phyloP scores from a whole-genome alignment of 1,140 invertebrate genomes.

The Eumaeus atala region DNA sequence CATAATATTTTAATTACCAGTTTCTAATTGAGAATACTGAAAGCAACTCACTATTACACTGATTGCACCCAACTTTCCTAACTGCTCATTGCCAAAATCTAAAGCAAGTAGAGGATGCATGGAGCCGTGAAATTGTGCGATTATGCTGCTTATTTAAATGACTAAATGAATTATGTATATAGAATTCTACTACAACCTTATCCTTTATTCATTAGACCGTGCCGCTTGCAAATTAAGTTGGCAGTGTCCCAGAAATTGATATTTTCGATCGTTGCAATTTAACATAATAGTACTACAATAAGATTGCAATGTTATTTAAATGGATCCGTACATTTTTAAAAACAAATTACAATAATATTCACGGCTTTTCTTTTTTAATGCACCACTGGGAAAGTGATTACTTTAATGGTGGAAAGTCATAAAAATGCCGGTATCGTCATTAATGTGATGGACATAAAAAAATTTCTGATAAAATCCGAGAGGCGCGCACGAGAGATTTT shows the following conservation, averaged over 20 bases:
- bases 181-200: slow-evolving; percentile 29
- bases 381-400: slow-evolving; percentile 51
- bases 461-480: slow-evolving; percentile 44
- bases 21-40: no score
- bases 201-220: slow-evolving; percentile 36
- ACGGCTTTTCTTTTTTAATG: slow-evolving; percentile 46
- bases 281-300: slow-evolving; percentile 13
- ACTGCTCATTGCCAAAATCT: slow-evolving; percentile 7
- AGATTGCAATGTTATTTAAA: slow-evolving; percentile 14
- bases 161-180: slow-evolving; percentile 30
- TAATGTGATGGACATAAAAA: slow-evolving; percentile 56
- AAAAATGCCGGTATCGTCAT: slow-evolving; percentile 51
- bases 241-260: slow-evolving; percentile 33
- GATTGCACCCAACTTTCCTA: background rate
- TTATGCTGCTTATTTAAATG: slow-evolving; percentile 26
- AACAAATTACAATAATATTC: slow-evolving; percentile 29
- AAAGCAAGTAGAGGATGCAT: slow-evolving; percentile 7
- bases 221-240: slow-evolving; percentile 37
- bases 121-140: slow-evolving; percentile 17
- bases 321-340: slow-evolving; percentile 1
- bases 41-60: no score
- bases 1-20: no score
- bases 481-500: slow-evolving; percentile 11
- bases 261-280: slow-evolving; percentile 29
- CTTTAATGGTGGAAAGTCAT: slow-evolving; percentile 62